These are phyloP conservation scores for human DNA, from an alignment of 2,113 vertebrate species.

Conservation along the genomic window GRCh38 chr3:143635501-143636000, in stretches of 20 bases:
- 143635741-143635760: neutral
- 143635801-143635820: neutral
- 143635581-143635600: neutral
- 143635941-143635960: constrained; percentile 33
- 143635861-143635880: constrained; percentile 25
- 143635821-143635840: neutral
- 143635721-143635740: neutral
- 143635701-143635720: neutral
- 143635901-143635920: neutral
- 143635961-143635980: neutral
- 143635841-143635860: neutral
- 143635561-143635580: constrained; percentile 6
- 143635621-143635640: neutral
- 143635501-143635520: neutral
- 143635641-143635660: neutral
- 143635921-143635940: neutral
- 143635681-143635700: neutral
- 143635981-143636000: neutral
- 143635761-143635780: neutral
- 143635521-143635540: neutral
- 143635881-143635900: neutral
- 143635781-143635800: neutral
- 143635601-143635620: neutral
- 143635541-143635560: neutral
- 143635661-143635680: neutral